phyloP scores from a whole-genome alignment of 2,888 invertebrate species.

The Fragum whitleyi region DNA sequence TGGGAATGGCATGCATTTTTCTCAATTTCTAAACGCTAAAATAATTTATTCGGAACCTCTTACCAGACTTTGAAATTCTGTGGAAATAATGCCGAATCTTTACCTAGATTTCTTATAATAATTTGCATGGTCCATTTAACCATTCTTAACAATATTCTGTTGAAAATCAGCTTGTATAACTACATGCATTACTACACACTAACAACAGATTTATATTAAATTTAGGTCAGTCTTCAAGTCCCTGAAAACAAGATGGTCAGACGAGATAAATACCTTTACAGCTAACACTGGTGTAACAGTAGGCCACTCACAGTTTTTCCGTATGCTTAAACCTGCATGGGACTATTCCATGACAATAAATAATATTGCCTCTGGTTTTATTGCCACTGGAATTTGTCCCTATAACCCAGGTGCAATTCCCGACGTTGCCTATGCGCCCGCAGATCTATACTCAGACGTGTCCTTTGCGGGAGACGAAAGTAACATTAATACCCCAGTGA shows the following conservation, averaged over 20 bases:
- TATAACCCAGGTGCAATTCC: constrained; percentile 48
- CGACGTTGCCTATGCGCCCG: constrained; percentile 30
- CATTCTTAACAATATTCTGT: too few species aligned
- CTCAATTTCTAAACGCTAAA: too few species aligned
- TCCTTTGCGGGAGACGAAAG: not conserved
- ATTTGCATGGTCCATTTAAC: too few species aligned
- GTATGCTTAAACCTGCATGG: constrained; percentile 32
- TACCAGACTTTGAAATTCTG: too few species aligned
- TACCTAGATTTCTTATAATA: too few species aligned
- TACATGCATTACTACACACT: not conserved
- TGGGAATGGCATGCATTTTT: too few species aligned
- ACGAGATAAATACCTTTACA: constrained; percentile 26
- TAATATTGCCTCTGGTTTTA: constrained; percentile 42
- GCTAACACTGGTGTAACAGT: constrained; percentile 28
- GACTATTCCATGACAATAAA: constrained; percentile 20
- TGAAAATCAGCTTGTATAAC: too few species aligned
- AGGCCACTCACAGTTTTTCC: constrained; percentile 35
- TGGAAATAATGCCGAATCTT: too few species aligned
- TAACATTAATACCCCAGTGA: not conserved
- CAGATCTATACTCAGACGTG: constrained; percentile 14
- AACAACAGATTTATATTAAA: not conserved
- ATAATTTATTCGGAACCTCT: too few species aligned
- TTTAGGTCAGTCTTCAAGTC: constrained; percentile 38
- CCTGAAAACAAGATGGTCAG: constrained; percentile 28
- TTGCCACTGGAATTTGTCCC: constrained; percentile 50